These are phyloP conservation scores for Amyelois transitella DNA, from an alignment of 1,140 invertebrate genomes.

Conservation along the genomic window DNA sequence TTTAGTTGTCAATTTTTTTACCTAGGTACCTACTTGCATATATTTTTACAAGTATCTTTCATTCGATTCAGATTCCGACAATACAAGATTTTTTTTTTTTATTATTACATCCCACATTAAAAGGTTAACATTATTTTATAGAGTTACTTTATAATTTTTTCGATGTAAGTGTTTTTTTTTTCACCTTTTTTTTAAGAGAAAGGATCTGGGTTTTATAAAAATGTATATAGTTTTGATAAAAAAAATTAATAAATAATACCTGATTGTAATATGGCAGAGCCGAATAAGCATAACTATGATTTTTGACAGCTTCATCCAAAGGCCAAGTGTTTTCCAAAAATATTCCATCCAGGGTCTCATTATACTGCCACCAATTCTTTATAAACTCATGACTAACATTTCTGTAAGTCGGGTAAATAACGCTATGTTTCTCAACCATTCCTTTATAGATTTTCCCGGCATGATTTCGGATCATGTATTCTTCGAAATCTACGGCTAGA, in stretches of 20 bases:
- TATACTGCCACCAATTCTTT: constrained; percentile 36
- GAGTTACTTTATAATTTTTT: too few relatives aligned
- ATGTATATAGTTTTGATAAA: background rate
- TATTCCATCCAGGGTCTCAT: constrained; percentile 32
- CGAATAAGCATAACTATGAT: constrained; percentile 23
- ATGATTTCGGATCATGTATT: constrained; percentile 25
- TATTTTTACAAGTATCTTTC: too few relatives aligned
- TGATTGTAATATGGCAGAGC: constrained; percentile 49
- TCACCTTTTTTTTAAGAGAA: too few relatives aligned
- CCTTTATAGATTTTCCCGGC: constrained; percentile 36
- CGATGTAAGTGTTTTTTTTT: too few relatives aligned
- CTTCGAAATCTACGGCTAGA: constrained; percentile 25
- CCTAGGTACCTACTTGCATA: too few relatives aligned
- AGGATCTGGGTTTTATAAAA: too few relatives aligned
- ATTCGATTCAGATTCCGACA: too few relatives aligned
- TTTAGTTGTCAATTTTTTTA: too few relatives aligned
- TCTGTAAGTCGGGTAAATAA: constrained; percentile 46
- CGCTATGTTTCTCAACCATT: constrained; percentile 18
- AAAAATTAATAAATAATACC: constrained; percentile 18
- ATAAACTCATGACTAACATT: constrained; percentile 32
- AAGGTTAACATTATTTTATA: too few relatives aligned
- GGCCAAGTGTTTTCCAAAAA: constrained; percentile 61
- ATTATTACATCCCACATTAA: too few relatives aligned
- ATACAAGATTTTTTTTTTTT: too few relatives aligned
- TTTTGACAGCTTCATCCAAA: constrained; percentile 42